These are phyloP conservation scores for Cottoperca gobio DNA, from an alignment of 2,797 vertebrate genomes.

Conservation along the genomic window DNA sequence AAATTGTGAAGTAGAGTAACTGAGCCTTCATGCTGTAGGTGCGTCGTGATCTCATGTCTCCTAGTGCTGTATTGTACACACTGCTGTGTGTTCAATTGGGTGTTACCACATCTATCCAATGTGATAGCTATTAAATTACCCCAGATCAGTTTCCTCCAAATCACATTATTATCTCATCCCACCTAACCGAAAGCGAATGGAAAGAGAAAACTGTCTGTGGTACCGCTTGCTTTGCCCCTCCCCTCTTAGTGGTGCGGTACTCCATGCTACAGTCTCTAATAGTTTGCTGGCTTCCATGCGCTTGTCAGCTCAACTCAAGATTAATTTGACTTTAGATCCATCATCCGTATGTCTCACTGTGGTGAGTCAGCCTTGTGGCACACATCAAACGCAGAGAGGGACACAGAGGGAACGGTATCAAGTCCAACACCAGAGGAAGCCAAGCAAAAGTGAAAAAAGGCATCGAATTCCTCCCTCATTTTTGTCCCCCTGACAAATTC, in stretches of 20 bases:
- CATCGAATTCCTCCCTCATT: conserved; percentile 62
- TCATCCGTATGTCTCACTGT: conserved; percentile 65
- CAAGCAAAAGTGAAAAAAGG: conserved; percentile 54
- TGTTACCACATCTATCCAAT: conserved; percentile 33
- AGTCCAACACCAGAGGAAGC: conserved; percentile 62
- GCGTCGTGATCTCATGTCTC: conserved; percentile 11
- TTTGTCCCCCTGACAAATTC: conserved; percentile 65
- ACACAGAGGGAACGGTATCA: conserved; percentile 69
- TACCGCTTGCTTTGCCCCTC: conserved; percentile 12
- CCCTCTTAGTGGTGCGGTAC: conserved; percentile 23
- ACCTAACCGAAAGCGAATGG: conserved; percentile 48
- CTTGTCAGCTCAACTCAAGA: conserved; percentile 67
- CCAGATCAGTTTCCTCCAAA: conserved; percentile 45
- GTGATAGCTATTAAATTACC: conserved; percentile 56
- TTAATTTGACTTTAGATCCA: conserved; percentile 74
- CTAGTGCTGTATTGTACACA: neutral
- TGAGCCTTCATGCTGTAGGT: neutral
- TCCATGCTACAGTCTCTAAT: conserved; percentile 52
- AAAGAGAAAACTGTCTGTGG: conserved; percentile 54
- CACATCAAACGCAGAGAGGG: conserved; percentile 68
- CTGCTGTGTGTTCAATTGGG: conserved; percentile 12
- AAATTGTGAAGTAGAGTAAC: neutral
- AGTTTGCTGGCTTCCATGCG: conserved; percentile 51
- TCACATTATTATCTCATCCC: conserved; percentile 62
- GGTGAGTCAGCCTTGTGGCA: conserved; percentile 68